These are phyloP conservation scores for Scaptomyza polygonia DNA, from an alignment of 2,888 invertebrate genomes.

Conservation along the genomic window DNA sequence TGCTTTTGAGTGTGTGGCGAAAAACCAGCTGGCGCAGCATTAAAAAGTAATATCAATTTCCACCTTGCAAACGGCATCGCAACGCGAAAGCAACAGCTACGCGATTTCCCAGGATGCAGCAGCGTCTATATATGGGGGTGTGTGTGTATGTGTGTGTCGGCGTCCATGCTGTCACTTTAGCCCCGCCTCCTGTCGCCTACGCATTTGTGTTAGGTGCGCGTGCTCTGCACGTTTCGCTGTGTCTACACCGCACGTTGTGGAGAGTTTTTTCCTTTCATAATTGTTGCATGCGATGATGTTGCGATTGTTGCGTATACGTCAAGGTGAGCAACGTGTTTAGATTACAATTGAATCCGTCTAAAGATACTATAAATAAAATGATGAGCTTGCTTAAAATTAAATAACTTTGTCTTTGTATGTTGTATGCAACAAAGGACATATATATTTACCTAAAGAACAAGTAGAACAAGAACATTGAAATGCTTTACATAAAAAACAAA, in stretches of 20 bases:
- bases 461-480: too few relatives aligned
- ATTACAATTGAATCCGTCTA: neutral
- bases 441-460: too few relatives aligned
- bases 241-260: slow-evolving; percentile 63
- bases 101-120: slow-evolving; percentile 79
- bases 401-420: too few relatives aligned
- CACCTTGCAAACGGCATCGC: slow-evolving; percentile 69
- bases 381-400: too few relatives aligned
- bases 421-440: too few relatives aligned
- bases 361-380: neutral
- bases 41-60: slow-evolving; percentile 81
- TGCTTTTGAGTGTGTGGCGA: slow-evolving; percentile 18
- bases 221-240: slow-evolving; percentile 56
- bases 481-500: too few relatives aligned
- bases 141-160: slow-evolving; percentile 14
- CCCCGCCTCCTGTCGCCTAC: slow-evolving; percentile 70
- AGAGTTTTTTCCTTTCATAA: slow-evolving; percentile 73
- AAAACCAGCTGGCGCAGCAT: slow-evolving; percentile 77
- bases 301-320: slow-evolving; percentile 53
- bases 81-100: slow-evolving; percentile 76
- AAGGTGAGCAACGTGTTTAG: slow-evolving; percentile 30
- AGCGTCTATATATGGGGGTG: slow-evolving; percentile 15
- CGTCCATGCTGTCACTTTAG: slow-evolving; percentile 30
- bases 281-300: slow-evolving; percentile 69
- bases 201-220: slow-evolving; percentile 69